Percentiles rank a stretch among this genome's conserved stretches.
Evolutionary conservation across 92 coral and sea anemone species (phyloP).

Genomic region (Bergia puertoricense): DNA sequence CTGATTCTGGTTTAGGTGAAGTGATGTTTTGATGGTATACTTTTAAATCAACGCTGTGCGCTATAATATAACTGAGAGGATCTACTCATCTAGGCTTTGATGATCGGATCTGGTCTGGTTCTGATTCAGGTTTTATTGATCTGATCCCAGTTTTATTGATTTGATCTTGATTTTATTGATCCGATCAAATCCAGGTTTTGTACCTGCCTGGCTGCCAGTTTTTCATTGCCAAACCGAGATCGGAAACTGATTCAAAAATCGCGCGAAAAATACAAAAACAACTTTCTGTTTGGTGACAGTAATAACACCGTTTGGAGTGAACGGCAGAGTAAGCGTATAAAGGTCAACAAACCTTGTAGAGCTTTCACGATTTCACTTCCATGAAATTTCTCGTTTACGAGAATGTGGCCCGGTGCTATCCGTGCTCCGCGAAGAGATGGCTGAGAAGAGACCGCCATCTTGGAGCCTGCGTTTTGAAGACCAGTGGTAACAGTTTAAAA

Average conservation of each 20-base stretch:
- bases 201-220: too few species aligned
- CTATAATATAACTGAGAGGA: too few species aligned
- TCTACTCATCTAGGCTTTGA: too few species aligned
- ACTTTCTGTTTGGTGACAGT: not conserved
- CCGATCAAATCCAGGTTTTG: too few species aligned
- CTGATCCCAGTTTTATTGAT: too few species aligned
- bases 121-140: too few species aligned
- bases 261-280: slow-evolving; percentile 2
- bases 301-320: not conserved
- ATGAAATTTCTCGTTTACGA: slow-evolving; percentile 87
- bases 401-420: slow-evolving; percentile 88
- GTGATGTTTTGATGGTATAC: too few species aligned
- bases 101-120: too few species aligned
- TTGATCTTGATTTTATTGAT: too few species aligned
- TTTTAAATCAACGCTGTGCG: too few species aligned
- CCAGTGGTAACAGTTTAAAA: not conserved
- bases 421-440: slow-evolving; percentile 81
- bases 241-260: not conserved
- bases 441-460: slow-evolving; percentile 64
- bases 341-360: slow-evolving; percentile 72
- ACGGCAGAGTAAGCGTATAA: not conserved
- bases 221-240: too few species aligned
- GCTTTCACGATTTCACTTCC: slow-evolving; percentile 77
- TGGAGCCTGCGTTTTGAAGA: slow-evolving; percentile 1
- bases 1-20: too few species aligned